Conservation (phyloP, 2,888 invertebrate species). For the Diogma glabrata region DNA sequence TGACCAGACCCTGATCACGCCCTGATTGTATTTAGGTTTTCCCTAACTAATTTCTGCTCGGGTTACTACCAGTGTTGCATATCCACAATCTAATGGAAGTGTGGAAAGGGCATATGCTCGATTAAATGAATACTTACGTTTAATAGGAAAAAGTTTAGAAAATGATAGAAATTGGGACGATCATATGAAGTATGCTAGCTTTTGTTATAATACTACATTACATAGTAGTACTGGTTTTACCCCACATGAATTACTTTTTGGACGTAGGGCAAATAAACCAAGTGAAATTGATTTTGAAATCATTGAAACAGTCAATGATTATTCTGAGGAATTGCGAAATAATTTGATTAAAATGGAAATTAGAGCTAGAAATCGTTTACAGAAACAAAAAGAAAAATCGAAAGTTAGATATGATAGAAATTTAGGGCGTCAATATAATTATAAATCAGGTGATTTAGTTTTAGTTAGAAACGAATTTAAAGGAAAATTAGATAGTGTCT, state of each 20-base stretch:
- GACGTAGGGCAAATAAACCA: neutral
- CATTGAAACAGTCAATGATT: neutral
- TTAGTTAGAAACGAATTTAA: neutral
- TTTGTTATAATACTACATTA: no score
- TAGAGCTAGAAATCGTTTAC: no score
- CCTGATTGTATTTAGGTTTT: no score
- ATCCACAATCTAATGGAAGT: no score
- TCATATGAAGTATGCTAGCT: neutral
- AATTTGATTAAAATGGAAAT: neutral
- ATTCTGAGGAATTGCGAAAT: neutral
- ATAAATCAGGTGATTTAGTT: neutral
- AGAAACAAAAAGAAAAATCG: neutral
- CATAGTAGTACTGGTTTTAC: no score
- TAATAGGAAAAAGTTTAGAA: no score
- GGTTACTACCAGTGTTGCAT: no score
- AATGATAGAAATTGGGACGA: neutral
- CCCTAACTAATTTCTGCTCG: no score
- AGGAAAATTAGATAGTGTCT: neutral
- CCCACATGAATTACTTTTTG: neutral
- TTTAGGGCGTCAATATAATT: neutral
- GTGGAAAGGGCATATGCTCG: no score
- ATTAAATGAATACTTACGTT: no score
- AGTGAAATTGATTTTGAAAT: neutral
- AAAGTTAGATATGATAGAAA: neutral
- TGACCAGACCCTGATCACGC: no score